Evolutionary conservation across 1,140 invertebrate species (phyloP).

Genomic region (Leptonema lineaticorne): DNA sequence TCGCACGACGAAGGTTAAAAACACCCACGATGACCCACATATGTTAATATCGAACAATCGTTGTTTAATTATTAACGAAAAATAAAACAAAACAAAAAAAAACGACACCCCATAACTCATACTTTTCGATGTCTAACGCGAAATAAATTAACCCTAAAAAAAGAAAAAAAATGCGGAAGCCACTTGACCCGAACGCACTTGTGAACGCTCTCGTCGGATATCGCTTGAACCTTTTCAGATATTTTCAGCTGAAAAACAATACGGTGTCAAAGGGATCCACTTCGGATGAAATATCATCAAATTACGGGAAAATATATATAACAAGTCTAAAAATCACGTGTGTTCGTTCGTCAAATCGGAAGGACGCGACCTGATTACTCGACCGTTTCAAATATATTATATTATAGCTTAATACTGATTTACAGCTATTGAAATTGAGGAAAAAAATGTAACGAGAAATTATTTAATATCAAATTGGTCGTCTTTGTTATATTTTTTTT

Average conservation of each 20-base stretch:
- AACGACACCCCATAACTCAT: background rate
- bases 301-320: background rate
- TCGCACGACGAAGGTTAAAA: background rate
- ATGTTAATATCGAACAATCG: background rate
- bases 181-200: conserved; percentile 5
- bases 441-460: too few species aligned
- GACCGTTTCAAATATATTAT: background rate
- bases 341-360: too few species aligned
- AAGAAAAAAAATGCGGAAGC: too few species aligned
- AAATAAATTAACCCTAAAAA: conserved; percentile 4
- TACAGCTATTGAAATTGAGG: too few species aligned
- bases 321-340: background rate
- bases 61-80: background rate
- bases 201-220: background rate
- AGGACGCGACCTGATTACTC: too few species aligned
- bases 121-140: background rate
- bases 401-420: too few species aligned
- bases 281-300: background rate
- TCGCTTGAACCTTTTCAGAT: conserved; percentile 10
- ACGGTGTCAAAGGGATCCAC: background rate
- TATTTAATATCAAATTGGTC: too few species aligned
- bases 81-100: background rate
- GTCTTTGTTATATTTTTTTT: too few species aligned
- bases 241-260: background rate
- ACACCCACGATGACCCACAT: background rate